These are phyloP conservation scores for Pagetopsis macropterus DNA, from an alignment of 2,797 vertebrate genomes.

Conservation along the genomic window DNA sequence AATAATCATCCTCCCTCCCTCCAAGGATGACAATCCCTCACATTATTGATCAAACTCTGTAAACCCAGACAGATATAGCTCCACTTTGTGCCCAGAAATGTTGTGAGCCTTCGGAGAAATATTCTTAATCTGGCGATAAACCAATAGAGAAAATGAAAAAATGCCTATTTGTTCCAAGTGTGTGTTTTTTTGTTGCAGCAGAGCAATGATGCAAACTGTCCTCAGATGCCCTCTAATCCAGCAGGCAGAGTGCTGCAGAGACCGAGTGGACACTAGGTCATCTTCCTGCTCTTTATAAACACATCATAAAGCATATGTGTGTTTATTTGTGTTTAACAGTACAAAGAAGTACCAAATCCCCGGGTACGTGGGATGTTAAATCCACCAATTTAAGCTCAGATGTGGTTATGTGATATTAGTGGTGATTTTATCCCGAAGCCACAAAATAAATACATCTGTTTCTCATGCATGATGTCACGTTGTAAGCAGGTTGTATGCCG, in stretches of 20 bases:
- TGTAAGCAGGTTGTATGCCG: slow-evolving; percentile 48
- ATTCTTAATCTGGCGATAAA: slow-evolving; percentile 28
- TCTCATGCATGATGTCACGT: slow-evolving; percentile 73
- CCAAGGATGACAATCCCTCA: not conserved
- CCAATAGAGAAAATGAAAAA: slow-evolving; percentile 7
- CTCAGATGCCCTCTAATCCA: slow-evolving; percentile 71
- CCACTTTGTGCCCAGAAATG: slow-evolving; percentile 9
- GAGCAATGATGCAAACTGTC: slow-evolving; percentile 52
- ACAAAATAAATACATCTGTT: slow-evolving; percentile 10
- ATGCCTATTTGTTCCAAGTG: slow-evolving; percentile 4
- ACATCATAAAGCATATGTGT: not conserved
- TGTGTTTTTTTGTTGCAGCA: slow-evolving; percentile 37
- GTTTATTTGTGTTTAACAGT: not conserved
- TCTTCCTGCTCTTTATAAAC: not conserved
- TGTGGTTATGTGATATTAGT: slow-evolving; percentile 74
- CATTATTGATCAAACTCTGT: not conserved
- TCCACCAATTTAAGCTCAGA: slow-evolving; percentile 54
- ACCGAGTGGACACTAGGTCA: slow-evolving; percentile 16
- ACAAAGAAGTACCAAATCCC: slow-evolving; percentile 30
- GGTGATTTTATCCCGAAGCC: slow-evolving; percentile 59
- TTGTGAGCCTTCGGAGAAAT: not conserved
- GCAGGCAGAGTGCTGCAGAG: slow-evolving; percentile 28
- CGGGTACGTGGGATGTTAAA: slow-evolving; percentile 24
- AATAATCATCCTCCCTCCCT: not conserved
- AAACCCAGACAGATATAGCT: not conserved